Evolutionary conservation across 1,140 invertebrate genomes (phyloP), one percentile per base, ranked within the genome.

Genomic region (Triops longicaudatus): DNA sequence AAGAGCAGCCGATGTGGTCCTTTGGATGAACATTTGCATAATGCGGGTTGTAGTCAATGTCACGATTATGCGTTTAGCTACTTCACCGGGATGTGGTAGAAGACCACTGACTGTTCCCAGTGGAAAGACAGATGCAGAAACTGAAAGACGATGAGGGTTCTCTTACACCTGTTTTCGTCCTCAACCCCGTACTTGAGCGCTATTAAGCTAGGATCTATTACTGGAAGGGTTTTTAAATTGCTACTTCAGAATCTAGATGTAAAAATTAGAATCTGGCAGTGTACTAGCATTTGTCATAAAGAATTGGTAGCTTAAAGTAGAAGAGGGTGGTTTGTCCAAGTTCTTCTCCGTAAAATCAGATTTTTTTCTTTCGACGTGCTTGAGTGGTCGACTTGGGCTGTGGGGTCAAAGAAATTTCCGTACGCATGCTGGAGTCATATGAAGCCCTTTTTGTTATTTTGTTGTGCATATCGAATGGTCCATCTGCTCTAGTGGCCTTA

Each of bases 371-470:
- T n/a, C n/a, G n/a, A 37, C 31, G 7, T 37, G 7, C 31, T 37
- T 37, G 31, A 37, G 31, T 37, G 31, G 2, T 37, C 31, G 31
- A 37, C 2, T 2, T 37, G 31, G n/a, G 31, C 31, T 37, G 31
- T 37, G 31, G 31, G 31, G 2, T 7, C 31, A 37, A 37, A 7
- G 7, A 2, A 2, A 37, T 22, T 63, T 22, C 50, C 50, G 17
- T 6, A 63, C 14, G 50, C 17, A 22, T 63, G 22, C 14, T 63
- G 50, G 31, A 37, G 50, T 63, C 14, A 63, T 22, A 0, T 63
- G 50, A 63, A 63, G 50, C 50, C 50, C 22, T 63, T 63, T 63
- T 63, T 63, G 50, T 63, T 63, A 22, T 63, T 63, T 63, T 22
- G 14, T 63, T 63, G 22, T 63, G 50, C 50, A 22, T 63, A 63